Base-by-base conservation (phyloP, 1,140 invertebrate species). In the Anastatus disparis region DNA sequence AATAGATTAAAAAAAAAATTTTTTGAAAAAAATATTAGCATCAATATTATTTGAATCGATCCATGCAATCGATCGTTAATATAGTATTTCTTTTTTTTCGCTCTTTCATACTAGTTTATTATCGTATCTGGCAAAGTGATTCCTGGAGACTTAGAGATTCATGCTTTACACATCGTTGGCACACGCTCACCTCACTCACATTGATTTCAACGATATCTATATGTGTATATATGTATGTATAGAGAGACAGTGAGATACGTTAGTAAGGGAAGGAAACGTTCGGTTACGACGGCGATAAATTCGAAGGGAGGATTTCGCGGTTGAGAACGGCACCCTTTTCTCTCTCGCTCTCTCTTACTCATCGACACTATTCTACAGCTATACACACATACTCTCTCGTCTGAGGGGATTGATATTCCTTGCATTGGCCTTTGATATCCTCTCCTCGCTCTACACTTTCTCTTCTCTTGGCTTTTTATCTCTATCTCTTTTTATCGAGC, bases 201-300 rank as follows among this genome's bases (percentile, higher is more conserved):
- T n/a, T n/a, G n/a, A n/a, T n/a, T n/a, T n/a, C n/a, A n/a, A n/a
- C n/a, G n/a, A n/a, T n/a, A n/a, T n/a, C n/a, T n/a, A n/a, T n/a
- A n/a, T n/a, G n/a, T n/a, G n/a, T 29, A 26, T 61, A 44, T 61
- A 61, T 55, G 2, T 4, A 15, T 12, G n/a, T 27, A 59, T 10
- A 27, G 2, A n/a, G 31, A 48, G 67, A 70, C 50, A 50, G 38
- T 69, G 70, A 68, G 58, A 24, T 61, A 53, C 13, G 26, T 17
- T 62, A 70, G 42, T 62, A 62, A n/a, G n/a, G 74, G 62, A 76
- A 76, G 79, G 58, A 79, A 82, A 68, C 73, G 78, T 81, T 82
- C 77, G 74, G 81, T 84, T 84, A 84, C 81, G 79, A 82, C 76
- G 70, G 77, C 81, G 80, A 85, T 84, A 85, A 85, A 84, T 84